These are phyloP conservation scores for Microcebus lehilahytsara DNA, from an alignment of 2,113 vertebrate species.

Conservation along the genomic window DNA sequence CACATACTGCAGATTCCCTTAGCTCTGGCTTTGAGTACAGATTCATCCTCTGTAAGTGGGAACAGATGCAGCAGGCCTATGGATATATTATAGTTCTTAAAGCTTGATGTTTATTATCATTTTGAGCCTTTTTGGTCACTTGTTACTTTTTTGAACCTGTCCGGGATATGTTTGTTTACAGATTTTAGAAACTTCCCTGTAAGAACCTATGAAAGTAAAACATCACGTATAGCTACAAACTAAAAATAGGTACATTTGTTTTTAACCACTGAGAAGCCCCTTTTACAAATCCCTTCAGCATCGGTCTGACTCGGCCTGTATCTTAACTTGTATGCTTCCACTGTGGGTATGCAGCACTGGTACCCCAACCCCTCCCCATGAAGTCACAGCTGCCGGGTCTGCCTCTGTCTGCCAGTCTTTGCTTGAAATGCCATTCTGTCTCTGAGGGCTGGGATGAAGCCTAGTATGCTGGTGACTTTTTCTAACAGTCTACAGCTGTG, in stretches of 20 bases:
- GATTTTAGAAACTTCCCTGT: not conserved
- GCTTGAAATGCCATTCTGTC: rapidly evolving
- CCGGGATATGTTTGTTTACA: not conserved
- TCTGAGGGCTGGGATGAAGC: not conserved
- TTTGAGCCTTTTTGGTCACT: not conserved
- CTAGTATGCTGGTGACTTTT: too few species aligned
- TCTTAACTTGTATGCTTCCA: not conserved
- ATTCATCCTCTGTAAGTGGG: rapidly evolving
- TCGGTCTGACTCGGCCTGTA: not conserved
- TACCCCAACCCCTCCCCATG: not conserved
- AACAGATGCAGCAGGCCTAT: rapidly evolving
- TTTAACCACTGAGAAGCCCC: not conserved
- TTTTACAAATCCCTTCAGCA: too few species aligned
- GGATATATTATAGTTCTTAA: not conserved
- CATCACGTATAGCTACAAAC: not conserved
- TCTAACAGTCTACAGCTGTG: not conserved
- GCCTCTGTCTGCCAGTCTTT: not conserved
- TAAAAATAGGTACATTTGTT: too few species aligned
- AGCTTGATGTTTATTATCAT: not conserved
- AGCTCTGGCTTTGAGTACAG: not conserved
- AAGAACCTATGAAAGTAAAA: not conserved
- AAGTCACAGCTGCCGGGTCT: not conserved
- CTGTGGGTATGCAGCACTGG: not conserved
- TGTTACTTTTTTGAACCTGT: not conserved
- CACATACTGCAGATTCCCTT: rapidly evolving